Conservation (phyloP, 2,113 vertebrate species). For the Nothocercus julius region DNA sequence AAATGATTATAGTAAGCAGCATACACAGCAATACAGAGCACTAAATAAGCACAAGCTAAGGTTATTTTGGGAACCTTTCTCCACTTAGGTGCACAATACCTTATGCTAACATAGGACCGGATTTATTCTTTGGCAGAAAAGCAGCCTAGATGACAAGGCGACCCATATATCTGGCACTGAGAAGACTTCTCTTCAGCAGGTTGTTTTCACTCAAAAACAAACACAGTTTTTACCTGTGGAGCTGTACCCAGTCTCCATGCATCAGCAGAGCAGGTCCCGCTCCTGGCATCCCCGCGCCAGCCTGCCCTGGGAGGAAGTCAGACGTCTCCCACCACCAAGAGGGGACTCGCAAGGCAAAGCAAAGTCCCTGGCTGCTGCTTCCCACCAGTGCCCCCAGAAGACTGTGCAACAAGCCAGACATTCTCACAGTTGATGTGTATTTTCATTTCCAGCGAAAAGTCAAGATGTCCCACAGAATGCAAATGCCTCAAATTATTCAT, state of each 20-base stretch:
- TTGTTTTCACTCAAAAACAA: background rate
- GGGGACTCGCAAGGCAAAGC: background rate
- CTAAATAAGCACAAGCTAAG: background rate
- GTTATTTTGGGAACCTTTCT: slow-evolving; percentile 25
- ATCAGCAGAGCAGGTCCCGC: background rate
- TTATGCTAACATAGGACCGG: background rate
- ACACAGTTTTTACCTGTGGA: background rate
- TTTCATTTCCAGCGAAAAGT: background rate
- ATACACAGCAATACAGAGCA: background rate
- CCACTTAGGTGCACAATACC: background rate
- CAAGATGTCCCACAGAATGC: background rate
- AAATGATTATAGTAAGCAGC: background rate
- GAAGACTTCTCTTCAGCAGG: background rate
- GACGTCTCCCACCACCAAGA: background rate
- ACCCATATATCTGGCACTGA: background rate
- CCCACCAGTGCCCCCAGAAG: background rate
- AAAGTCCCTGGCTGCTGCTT: background rate
- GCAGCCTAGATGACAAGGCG: background rate
- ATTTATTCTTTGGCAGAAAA: background rate
- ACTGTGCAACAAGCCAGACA: background rate
- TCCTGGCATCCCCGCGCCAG: background rate
- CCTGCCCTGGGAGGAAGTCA: background rate
- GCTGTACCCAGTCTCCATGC: fast-evolving
- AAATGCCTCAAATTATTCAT: background rate
- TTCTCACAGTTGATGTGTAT: background rate